Percentiles rank a stretch among this genome's conserved stretches.
Conservation (phyloP, 2,113 vertebrate species). For the Eolophus roseicapilla region DNA sequence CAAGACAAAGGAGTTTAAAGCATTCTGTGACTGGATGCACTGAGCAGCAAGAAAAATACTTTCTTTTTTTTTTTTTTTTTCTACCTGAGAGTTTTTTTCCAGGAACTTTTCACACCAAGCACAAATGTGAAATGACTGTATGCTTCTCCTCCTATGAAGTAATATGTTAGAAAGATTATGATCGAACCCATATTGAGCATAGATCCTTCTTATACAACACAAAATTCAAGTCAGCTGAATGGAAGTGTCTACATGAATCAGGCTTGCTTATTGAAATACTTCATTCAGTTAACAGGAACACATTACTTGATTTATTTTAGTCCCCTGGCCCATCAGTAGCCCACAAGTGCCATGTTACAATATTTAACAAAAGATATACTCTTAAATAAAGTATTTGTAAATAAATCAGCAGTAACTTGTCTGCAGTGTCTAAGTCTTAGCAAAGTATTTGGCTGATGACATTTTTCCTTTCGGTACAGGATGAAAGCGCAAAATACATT, state of each 20-base stretch:
- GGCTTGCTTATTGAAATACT: background rate
- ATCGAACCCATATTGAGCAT: background rate
- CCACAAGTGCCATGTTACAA: background rate
- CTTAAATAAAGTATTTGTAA: background rate
- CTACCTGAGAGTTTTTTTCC: background rate
- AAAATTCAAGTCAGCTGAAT: background rate
- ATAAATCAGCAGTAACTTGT: background rate
- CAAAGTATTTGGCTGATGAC: background rate
- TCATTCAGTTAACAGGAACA: background rate
- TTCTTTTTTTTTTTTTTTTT: background rate
- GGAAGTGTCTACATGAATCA: background rate
- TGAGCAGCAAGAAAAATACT: background rate
- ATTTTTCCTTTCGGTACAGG: background rate
- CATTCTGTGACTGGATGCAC: background rate
- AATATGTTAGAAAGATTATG: background rate
- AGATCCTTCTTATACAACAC: background rate
- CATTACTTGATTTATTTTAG: background rate
- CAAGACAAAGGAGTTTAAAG: background rate
- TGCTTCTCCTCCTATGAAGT: background rate
- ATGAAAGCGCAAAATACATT: background rate
- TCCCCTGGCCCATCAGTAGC: background rate
- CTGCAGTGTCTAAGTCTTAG: background rate
- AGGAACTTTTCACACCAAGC: background rate
- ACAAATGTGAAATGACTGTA: background rate
- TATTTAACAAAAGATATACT: conserved; percentile 12